Base-by-base conservation (phyloP, 2,113 vertebrate species). In the Hoplias malabaricus region DNA sequence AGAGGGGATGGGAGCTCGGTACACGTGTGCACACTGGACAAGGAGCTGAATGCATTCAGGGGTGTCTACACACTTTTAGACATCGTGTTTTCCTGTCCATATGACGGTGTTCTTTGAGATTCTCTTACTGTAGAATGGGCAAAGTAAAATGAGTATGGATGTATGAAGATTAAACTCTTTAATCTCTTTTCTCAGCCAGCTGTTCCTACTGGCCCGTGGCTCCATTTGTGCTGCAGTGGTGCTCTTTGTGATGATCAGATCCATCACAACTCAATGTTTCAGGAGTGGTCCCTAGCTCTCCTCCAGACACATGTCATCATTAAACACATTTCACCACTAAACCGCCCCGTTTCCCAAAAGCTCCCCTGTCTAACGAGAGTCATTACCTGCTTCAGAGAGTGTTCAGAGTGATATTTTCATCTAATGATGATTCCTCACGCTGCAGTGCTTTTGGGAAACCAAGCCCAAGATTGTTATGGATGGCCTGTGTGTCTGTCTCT, bases 331-430 rank as follows among this genome's bases (percentile, higher is more conserved):
- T 65, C 21, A 36, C 29, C 21, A 48, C 59, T 50, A 33, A 40
- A 66, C 19, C 50, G 23, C 21, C 46, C 31, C 12, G 31, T 19
- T 75, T 48, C 61, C 33, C 43, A 75, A 75, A 75, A 34, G 23
- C 61, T 13, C 9, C 16, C 19, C 72, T 38, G 46, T 61, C 27
- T 40, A 36, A 66, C 63, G 16, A 31, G 46, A 21, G n/a, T 46
- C 46, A 66, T 66, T 75, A 66, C 46, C 29, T 54, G 61, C 21
- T 34, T 38, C 13, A 54, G 33, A 66, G 33, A 8, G 61, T 66
- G 16, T 54, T 75, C 36, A 40, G 53, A 75, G 43, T n/a, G 23
- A 50, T 40, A 34, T 46, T 66, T 2, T 61, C 73, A 66, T 66
- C 43, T 66, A 75, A 75, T 16, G 11, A 38, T 66, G 33, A 54